A percentile compares a stretch with the other conserved stretches of the same genome.
These are phyloP conservation scores for Phyllotreta striolata DNA, from an alignment of 2,888 invertebrate genomes.

Conservation along the genomic window DNA sequence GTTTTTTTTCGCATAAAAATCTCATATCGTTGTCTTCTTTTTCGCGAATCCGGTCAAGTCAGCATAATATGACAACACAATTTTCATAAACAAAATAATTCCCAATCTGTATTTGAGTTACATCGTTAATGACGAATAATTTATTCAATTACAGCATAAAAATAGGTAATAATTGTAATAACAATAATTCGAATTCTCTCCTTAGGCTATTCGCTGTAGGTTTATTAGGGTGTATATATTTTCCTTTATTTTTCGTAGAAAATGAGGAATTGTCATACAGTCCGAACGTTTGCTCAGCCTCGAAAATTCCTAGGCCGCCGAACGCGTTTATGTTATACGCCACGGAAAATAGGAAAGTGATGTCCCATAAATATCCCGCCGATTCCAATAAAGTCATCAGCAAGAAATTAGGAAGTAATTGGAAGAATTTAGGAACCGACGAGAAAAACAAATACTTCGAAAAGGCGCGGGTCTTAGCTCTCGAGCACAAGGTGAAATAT, in stretches of 20 bases:
- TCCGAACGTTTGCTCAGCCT: constrained; percentile 20
- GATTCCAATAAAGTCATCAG: constrained; percentile 71
- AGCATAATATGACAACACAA: no score
- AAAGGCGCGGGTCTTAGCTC: constrained; percentile 65
- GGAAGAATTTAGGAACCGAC: constrained; percentile 66
- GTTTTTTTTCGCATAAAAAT: no score
- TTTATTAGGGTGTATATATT: background rate
- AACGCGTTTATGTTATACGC: constrained; percentile 73
- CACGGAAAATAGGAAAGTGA: constrained; percentile 67
- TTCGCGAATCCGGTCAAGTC: no score
- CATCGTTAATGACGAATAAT: constrained; percentile 18
- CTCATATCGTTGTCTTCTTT: no score
- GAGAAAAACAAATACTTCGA: constrained; percentile 66
- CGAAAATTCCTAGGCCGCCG: constrained; percentile 68
- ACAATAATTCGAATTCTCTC: background rate
- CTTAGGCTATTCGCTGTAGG: background rate
- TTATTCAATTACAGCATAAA: constrained; percentile 45
- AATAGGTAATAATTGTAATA: constrained; percentile 35
- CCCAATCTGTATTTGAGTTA: background rate
- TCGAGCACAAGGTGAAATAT: constrained; percentile 69
- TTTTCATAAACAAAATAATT: no score
- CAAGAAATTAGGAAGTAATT: constrained; percentile 66
- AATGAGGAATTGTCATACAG: constrained; percentile 14
- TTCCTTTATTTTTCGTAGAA: constrained; percentile 11
- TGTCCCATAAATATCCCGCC: constrained; percentile 65